Evolutionary conservation across 2,113 vertebrate genomes (phyloP), one percentile per base, ranked within the genome.

Genomic region (Coracopsis vasa): DNA sequence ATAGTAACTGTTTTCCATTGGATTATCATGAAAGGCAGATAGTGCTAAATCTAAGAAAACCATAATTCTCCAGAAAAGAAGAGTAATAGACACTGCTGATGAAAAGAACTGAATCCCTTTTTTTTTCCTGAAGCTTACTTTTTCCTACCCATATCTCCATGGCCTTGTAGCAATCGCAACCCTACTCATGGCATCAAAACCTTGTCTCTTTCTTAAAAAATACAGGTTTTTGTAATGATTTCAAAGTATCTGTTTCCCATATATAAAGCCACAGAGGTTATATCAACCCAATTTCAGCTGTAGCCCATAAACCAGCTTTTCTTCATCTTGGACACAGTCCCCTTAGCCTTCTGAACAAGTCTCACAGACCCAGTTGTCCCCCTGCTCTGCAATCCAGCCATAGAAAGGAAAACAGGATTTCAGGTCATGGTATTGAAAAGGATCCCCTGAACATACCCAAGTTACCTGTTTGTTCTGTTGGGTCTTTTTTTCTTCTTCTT

Each of bases 51-150:
- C 35, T 50, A 13, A 66, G 20, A 53, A 33, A 60, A 48, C 4
- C 42, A 58, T 35, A 21, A 79, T 48, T 64, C 44, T 65, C 28
- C n/a, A 80, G n/a, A 50, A 80, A 41, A 21, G 29, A 62, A n/a
- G 60, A 53, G 3, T 9, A 56, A 67, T 31, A 58, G 20, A 16
- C 4, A n/a, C 2, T 67, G 9, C 1, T 24, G 7, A 39, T 33
- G 5, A n/a, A 67, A 72, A 56, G 0, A 70, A 41, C 0, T 53
- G 7, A 54, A 3, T 3, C 6, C 3, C 14, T 27, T 7, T 21
- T 48, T 48, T 6, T 35, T 41, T 20, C 25, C 24, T 37, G 16
- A 72, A 71, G 3, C 8, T 77, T 54, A n/a, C 10, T 4, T 39
- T 73, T 73, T 20, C 8, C 16, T 16, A 9, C 11, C 27, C 37